Base-by-base conservation (phyloP, 2,797 vertebrate genomes). In the Clarias fuscus region DNA sequence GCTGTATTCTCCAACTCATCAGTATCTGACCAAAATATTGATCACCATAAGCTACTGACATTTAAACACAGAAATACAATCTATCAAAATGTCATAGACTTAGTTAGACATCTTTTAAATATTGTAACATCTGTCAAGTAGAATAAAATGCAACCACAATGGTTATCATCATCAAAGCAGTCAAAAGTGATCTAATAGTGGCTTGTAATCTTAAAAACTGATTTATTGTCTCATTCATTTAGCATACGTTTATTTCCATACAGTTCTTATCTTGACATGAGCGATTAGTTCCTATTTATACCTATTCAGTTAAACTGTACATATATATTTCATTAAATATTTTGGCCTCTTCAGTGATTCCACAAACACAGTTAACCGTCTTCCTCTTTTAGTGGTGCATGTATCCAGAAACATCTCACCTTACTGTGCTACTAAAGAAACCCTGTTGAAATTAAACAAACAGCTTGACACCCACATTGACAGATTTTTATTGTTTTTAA, bases 11-110 rank as follows among this genome's bases (percentile, higher is more conserved):
- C 43, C 70, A 20, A 85, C 27, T 3, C 64, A 43, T 73, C 71
- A 37, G 75, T 53, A 53, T 58, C 84, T 77, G 88, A 86, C 64
- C 67, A 72, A 70, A 53, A 62, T 24, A 67, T 76, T 73, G 30
- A 80, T 56, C 61, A 53, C n/a, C 76, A 82, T 58, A 53, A 37
- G 43, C 56, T 68, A 22, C 7, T 88, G 86, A 85, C 84, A 88
- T 90, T 88, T 78, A 56, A 82, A 15, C 27, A 22, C 22, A 56
- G 64, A 13, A 53, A 64, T 43, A 62, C 22, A 62, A 79, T 40
- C 40, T 17, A 79, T 79, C 61, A 80, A 64, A 64, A 80, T 43
- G 78, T 43, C 61, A 30, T n/a, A 40, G 3, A 14, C 20, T 64
- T 80, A 40, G 20, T 62, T 40, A 61, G 33, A 11, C 59, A 17